These are phyloP conservation scores for Ethmia dodecea DNA, from an alignment of 2,888 invertebrate species.

Conservation along the genomic window DNA sequence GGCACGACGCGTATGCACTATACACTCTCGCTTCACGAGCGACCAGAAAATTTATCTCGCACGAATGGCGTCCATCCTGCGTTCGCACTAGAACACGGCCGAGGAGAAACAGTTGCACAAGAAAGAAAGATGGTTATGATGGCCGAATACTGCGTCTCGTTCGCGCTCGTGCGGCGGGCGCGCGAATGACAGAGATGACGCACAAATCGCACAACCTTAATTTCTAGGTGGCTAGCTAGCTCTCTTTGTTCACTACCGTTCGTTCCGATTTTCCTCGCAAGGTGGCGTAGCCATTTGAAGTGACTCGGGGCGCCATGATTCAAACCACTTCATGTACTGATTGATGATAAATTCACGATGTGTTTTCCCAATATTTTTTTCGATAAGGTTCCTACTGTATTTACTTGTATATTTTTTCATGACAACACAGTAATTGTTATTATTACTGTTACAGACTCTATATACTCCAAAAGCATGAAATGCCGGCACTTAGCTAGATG, in stretches of 20 bases:
- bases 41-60: slow-evolving; percentile 63
- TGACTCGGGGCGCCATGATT: slow-evolving; percentile 26
- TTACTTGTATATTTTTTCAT: too few species aligned
- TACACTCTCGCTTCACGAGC: slow-evolving; percentile 42
- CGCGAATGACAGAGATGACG: slow-evolving; percentile 56
- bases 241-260: slow-evolving; percentile 66
- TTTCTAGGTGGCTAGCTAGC: slow-evolving; percentile 65
- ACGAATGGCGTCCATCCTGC: slow-evolving; percentile 77
- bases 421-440: too few species aligned
- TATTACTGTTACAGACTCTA: too few species aligned
- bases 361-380: too few species aligned
- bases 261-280: slow-evolving; percentile 35
- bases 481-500: too few species aligned
- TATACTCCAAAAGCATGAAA: too few species aligned
- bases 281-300: too few species aligned
- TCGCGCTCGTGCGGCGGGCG: slow-evolving; percentile 32
- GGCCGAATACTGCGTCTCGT: slow-evolving; percentile 60
- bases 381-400: too few species aligned
- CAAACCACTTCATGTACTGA: too few species aligned
- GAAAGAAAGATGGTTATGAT: slow-evolving; percentile 75
- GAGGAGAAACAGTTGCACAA: slow-evolving; percentile 77
- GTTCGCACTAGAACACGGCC: slow-evolving; percentile 73
- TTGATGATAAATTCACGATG: too few species aligned
- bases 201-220: slow-evolving; percentile 72
- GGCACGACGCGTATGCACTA: slow-evolving; percentile 43